Base-by-base conservation (phyloP, 2,113 vertebrate genomes). In the Pterocles gutturalis region DNA sequence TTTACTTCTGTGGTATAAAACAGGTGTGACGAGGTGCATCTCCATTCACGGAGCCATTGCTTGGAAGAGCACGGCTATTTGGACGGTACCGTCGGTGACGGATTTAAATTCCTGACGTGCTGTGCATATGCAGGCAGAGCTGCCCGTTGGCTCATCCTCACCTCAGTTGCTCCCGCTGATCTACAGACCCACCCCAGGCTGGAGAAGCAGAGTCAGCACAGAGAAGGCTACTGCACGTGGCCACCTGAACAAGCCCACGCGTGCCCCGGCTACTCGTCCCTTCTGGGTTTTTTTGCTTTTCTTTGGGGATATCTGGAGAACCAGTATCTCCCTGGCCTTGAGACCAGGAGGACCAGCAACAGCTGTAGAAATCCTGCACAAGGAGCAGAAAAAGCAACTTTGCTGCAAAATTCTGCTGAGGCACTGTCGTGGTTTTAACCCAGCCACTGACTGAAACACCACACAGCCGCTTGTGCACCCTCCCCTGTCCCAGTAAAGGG, bases 1-100 rank as follows among this genome's bases (percentile, higher is more conserved):
- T 97, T 90, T 87, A 67, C 19, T 81, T 55, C 83, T 87, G 76
- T 91, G 90, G 75, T 96, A 94, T 84, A 92, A 91, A 97, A 61
- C 96, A 97, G 95, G 97, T 95, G 96, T 8, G 60, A 77, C 20
- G 92, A 87, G 80, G 95, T 89, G 61, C 72, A 75, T 64, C 57
- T 90, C 90, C 69, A 57, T 33, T 9, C 80, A 71, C 0, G 0
- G 93, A 69, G 84, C 67, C 5, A 13, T 65, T 2, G 25, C 43
- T 58, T 0, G 0, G 66, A 28, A 54, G 36, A 61, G 54, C 46
- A 22, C 1, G 6, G 83, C 83, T 49, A 20, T 57, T 51, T 53
- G 87, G 83, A 60, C 7, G 13, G 57, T 14, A 31, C 29, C 1
- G 0, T 7, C 1, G 7, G 48, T 21, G 46, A 34, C 4, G 8